Evolutionary conservation across 2,888 invertebrate species (phyloP).

Genomic region (Cactoblastis cactorum): DNA sequence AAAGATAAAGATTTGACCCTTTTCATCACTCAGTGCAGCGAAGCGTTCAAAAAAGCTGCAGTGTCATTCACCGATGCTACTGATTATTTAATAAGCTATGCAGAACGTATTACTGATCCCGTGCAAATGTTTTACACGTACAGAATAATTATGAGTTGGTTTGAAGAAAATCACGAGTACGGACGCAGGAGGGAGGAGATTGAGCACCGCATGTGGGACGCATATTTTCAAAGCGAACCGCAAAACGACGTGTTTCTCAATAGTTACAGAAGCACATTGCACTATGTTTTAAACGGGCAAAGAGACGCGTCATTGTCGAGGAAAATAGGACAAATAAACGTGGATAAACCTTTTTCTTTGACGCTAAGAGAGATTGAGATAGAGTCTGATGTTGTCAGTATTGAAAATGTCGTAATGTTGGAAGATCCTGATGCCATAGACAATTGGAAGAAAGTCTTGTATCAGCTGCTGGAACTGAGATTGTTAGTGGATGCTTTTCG

Average conservation of each 20-base stretch:
- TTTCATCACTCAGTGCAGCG: constrained; percentile 81
- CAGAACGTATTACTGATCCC: constrained; percentile 63
- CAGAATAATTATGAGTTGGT: constrained; percentile 71
- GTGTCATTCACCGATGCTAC: constrained; percentile 82
- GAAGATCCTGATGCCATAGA: constrained; percentile 61
- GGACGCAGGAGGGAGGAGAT: constrained; percentile 59
- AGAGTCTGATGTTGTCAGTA: constrained; percentile 65
- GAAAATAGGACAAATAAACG: constrained; percentile 43
- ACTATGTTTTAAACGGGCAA: constrained; percentile 58
- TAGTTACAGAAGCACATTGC: constrained; percentile 53
- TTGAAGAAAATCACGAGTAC: constrained; percentile 60
- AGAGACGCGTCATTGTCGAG: constrained; percentile 49
- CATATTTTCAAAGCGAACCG: constrained; percentile 54
- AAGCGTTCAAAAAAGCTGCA: constrained; percentile 79
- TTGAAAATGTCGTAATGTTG: constrained; percentile 54
- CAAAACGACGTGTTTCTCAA: constrained; percentile 48
- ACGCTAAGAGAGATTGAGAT: constrained; percentile 64
- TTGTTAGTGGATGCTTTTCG: constrained; percentile 81
- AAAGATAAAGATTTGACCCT: constrained; percentile 60
- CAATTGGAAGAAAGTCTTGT: constrained; percentile 70
- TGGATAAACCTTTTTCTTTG: constrained; percentile 58
- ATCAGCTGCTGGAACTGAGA: constrained; percentile 75
- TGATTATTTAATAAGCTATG: constrained; percentile 80
- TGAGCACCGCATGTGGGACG: constrained; percentile 71
- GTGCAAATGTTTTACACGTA: constrained; percentile 75